phyloP scores from a whole-genome alignment of 2,113 vertebrate species.

The Agapornis roseicollis region DNA sequence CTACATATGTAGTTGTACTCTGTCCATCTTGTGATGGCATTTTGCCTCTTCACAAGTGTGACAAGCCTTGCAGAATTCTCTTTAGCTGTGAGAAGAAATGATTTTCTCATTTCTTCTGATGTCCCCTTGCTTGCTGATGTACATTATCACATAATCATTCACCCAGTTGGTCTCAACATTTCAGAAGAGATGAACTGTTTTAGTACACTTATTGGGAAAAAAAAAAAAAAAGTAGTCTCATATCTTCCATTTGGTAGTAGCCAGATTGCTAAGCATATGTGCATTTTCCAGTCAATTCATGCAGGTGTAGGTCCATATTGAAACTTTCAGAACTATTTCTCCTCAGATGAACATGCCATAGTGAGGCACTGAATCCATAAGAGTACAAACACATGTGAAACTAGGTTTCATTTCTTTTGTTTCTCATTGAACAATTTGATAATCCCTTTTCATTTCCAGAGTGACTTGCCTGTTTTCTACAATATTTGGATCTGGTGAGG shows the following conservation, averaged over 20 bases:
- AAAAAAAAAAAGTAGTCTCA: not conserved
- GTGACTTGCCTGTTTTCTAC: not conserved
- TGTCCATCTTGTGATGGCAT: not conserved
- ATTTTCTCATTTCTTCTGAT: not conserved
- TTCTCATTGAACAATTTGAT: not conserved
- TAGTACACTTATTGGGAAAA: not conserved
- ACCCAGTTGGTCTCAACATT: not conserved
- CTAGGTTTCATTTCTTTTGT: not conserved
- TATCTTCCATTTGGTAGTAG: not conserved
- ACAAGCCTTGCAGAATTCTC: not conserved
- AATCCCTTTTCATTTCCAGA: not conserved
- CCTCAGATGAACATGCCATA: not conserved
- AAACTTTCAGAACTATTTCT: not conserved
- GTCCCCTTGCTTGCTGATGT: not conserved
- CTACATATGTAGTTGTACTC: not conserved
- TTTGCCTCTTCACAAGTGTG: not conserved
- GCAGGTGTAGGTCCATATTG: not conserved
- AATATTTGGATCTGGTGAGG: not conserved
- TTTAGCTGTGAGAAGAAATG: not conserved
- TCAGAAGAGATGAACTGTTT: not conserved
- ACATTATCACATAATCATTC: not conserved
- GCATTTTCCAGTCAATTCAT: not conserved
- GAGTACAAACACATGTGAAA: not conserved
- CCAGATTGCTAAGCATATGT: not conserved
- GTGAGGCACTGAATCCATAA: not conserved